These are phyloP conservation scores for Xiphophorus hellerii DNA, from an alignment of 2,113 vertebrate species.

Conservation along the genomic window DNA sequence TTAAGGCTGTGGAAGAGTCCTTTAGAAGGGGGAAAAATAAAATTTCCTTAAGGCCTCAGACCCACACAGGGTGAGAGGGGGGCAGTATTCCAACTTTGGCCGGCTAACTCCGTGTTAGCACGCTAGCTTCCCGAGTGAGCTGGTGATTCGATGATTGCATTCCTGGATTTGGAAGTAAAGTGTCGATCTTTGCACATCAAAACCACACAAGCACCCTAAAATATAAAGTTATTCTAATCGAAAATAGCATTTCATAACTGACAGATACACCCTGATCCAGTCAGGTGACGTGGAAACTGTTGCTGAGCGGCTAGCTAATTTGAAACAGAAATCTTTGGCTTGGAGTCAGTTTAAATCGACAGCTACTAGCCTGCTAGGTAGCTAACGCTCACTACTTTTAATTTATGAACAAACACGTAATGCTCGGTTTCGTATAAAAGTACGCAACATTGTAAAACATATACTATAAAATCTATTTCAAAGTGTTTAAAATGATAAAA, in stretches of 20 bases:
- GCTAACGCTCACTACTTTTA: constrained; percentile 61
- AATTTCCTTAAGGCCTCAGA: constrained; percentile 68
- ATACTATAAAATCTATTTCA: not conserved
- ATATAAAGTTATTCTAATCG: not conserved
- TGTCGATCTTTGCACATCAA: constrained; percentile 24
- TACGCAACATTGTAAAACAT: constrained; percentile 14
- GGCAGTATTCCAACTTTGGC: constrained; percentile 59
- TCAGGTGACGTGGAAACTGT: constrained; percentile 48
- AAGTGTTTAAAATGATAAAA: constrained; percentile 12
- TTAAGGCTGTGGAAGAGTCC: constrained; percentile 31
- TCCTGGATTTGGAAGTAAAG: constrained; percentile 42
- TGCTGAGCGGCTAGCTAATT: constrained; percentile 40
- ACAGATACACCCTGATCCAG: not conserved
- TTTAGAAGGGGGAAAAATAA: constrained; percentile 4
- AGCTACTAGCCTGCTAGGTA: constrained; percentile 70
- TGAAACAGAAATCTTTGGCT: constrained; percentile 63
- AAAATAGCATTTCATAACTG: constrained; percentile 4
- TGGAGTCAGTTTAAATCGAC: constrained; percentile 56
- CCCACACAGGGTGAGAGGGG: constrained; percentile 43
- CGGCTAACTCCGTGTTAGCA: constrained; percentile 65
- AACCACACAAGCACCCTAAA: constrained; percentile 5
- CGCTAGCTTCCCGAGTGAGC: constrained; percentile 45
- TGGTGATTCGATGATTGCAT: constrained; percentile 62
- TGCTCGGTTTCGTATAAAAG: constrained; percentile 13
- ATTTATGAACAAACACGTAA: constrained; percentile 22